Evolutionary conservation across 2,113 vertebrate species (phyloP).

Genomic region (Daphoenositta chrysoptera): DNA sequence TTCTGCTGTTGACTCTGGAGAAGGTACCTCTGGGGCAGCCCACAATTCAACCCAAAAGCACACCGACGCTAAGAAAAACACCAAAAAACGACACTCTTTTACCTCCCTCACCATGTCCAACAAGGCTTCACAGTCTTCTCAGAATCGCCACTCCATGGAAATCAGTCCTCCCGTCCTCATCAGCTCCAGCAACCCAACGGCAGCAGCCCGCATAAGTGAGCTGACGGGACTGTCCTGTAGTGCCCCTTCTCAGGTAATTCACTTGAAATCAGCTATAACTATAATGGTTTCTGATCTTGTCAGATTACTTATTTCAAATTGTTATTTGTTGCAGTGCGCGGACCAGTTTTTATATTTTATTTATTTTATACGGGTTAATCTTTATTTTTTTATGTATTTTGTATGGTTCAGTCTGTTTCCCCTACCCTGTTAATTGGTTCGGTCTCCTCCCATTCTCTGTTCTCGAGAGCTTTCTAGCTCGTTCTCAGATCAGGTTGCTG

Average conservation of each 20-base stretch:
- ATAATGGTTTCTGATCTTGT: not conserved
- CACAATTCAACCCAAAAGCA: constrained; percentile 84
- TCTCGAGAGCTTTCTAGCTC: too few species aligned
- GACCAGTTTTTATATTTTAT: too few species aligned
- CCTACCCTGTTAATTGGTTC: too few species aligned
- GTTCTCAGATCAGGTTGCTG: too few species aligned
- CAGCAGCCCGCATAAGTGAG: constrained; percentile 92
- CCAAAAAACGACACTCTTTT: constrained; percentile 97
- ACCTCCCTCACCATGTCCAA: constrained; percentile 97
- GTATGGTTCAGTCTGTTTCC: too few species aligned
- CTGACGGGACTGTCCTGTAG: constrained; percentile 93
- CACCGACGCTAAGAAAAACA: constrained; percentile 92
- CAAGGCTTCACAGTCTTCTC: constrained; percentile 89
- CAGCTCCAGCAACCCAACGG: constrained; percentile 96
- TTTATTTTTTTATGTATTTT: too few species aligned
- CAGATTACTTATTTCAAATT: not conserved
- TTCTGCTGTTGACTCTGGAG: constrained; percentile 78
- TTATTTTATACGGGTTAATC: too few species aligned
- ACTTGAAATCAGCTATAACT: not conserved
- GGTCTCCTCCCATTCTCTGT: too few species aligned
- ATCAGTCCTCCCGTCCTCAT: constrained; percentile 98
- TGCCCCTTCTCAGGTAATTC: constrained; percentile 92
- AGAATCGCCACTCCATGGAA: constrained; percentile 97
- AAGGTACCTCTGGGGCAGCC: constrained; percentile 81
- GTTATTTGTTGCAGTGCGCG: too few species aligned